Evolutionary conservation across 35 echinoderm and acorn worm species (phyloP).

Genomic region (Amphiura filiformis): DNA sequence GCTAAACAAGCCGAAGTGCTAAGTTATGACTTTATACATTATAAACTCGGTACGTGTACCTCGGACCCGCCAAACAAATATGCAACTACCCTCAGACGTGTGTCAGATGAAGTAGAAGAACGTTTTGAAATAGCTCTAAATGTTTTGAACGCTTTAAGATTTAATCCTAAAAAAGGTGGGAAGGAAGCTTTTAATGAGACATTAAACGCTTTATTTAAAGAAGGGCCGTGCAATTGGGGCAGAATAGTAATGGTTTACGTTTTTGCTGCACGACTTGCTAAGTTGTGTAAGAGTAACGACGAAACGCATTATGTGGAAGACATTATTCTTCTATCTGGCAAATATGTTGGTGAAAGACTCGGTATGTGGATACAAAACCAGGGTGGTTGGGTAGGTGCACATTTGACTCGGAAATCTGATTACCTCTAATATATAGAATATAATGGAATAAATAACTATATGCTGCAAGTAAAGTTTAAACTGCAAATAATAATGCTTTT

Average conservation of each 20-base stretch:
- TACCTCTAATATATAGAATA: no score
- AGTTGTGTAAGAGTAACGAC: constrained; percentile 73
- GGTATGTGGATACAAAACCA: constrained; percentile 83
- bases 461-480: no score
- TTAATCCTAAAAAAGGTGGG: constrained; percentile 54
- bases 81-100: constrained; percentile 81
- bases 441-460: no score
- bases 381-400: constrained; percentile 99
- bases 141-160: constrained; percentile 82
- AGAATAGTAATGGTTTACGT: constrained; percentile 97
- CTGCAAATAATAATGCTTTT: no score
- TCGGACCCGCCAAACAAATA: constrained; percentile 35
- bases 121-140: constrained; percentile 85
- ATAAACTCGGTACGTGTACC: constrained; percentile 51
- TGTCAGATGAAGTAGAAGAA: constrained; percentile 90
- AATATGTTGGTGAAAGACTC: constrained; percentile 74
- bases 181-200: constrained; percentile 76
- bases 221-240: constrained; percentile 95
- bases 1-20: constrained; percentile 44
- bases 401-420: no score
- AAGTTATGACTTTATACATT: constrained; percentile 71
- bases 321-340: constrained; percentile 59
- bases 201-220: constrained; percentile 95
- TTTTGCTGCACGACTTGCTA: constrained; percentile 89
- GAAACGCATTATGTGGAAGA: constrained; percentile 66